Conservation (phyloP, 2,797 vertebrate genomes). For the Rhadinocentrus ornatus region DNA sequence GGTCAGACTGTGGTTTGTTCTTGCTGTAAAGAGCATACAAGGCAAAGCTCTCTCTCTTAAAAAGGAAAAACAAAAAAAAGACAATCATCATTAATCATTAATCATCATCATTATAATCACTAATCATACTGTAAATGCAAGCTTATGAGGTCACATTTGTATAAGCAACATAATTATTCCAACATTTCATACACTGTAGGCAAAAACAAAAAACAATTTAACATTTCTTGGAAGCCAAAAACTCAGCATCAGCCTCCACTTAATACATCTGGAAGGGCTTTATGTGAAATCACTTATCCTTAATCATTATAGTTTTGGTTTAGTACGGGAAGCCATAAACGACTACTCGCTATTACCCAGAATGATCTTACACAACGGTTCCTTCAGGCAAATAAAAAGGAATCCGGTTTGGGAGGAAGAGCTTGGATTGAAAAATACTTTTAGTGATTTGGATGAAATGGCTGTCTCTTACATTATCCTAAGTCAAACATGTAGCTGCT, state of each 20-base stretch:
- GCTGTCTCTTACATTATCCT: no score
- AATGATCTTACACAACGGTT: neutral
- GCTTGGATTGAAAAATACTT: neutral
- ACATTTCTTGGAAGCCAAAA: constrained; percentile 4
- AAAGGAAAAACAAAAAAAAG: constrained; percentile 47
- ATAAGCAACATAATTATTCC: neutral
- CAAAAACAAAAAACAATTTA: neutral
- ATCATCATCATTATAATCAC: neutral
- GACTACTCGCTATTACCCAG: neutral
- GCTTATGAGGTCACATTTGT: neutral
- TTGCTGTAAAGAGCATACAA: constrained; percentile 89
- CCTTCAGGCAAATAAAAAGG: constrained; percentile 5
- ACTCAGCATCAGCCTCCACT: no score
- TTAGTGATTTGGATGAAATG: neutral
- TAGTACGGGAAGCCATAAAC: constrained; percentile 9
- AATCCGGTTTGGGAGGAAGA: neutral
- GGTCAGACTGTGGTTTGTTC: constrained; percentile 87
- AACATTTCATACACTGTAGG: neutral
- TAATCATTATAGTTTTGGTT: neutral
- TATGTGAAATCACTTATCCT: neutral
- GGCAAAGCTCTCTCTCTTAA: constrained; percentile 84
- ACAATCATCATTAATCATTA: constrained; percentile 8
- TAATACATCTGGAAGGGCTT: constrained; percentile 36
- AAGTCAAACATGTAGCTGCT: no score
- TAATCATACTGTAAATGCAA: neutral